phyloP scores from a whole-genome alignment of 2,797 vertebrate genomes.

The Sebastes diploproa region DNA sequence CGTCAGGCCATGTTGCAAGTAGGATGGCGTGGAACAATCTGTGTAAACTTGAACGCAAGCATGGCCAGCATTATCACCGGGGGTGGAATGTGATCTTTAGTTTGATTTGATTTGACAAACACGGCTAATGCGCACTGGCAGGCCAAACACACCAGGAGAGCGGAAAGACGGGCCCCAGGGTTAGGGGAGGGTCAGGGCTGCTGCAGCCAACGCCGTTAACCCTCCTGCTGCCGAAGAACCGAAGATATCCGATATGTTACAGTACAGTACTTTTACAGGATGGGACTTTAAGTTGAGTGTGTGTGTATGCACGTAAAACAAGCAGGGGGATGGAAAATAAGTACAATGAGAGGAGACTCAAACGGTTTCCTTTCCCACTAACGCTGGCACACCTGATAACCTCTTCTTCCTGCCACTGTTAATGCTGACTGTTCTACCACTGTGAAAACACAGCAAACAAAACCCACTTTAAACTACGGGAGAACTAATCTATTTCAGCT shows the following conservation, averaged over 20 bases:
- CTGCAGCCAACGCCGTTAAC: slow-evolving; percentile 54
- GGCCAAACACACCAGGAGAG: slow-evolving; percentile 66
- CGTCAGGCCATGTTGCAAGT: slow-evolving; percentile 1
- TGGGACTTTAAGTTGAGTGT: background rate
- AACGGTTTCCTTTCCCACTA: slow-evolving; percentile 36
- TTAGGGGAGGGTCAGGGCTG: slow-evolving; percentile 53
- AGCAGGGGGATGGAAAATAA: background rate
- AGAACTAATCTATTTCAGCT: slow-evolving; percentile 56
- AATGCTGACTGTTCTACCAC: background rate
- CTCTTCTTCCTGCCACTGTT: slow-evolving; percentile 55
- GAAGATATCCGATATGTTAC: background rate
- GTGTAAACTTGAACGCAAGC: slow-evolving; percentile 41
- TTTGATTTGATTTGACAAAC: slow-evolving; percentile 75
- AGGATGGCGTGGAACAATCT: background rate
- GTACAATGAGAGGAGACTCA: slow-evolving; percentile 21
- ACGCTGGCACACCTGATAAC: slow-evolving; percentile 35
- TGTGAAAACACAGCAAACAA: slow-evolving; percentile 27
- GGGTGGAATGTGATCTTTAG: slow-evolving; percentile 61
- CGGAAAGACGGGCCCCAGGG: slow-evolving; percentile 60
- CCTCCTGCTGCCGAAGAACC: slow-evolving; percentile 27
- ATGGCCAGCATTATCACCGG: slow-evolving; percentile 39
- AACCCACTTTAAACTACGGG: slow-evolving; percentile 23
- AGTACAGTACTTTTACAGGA: slow-evolving; percentile 1
- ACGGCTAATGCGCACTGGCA: slow-evolving; percentile 64
- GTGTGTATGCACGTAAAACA: background rate